Base-by-base conservation (phyloP, 1,140 invertebrate species). In the Bacillus rossius region DNA sequence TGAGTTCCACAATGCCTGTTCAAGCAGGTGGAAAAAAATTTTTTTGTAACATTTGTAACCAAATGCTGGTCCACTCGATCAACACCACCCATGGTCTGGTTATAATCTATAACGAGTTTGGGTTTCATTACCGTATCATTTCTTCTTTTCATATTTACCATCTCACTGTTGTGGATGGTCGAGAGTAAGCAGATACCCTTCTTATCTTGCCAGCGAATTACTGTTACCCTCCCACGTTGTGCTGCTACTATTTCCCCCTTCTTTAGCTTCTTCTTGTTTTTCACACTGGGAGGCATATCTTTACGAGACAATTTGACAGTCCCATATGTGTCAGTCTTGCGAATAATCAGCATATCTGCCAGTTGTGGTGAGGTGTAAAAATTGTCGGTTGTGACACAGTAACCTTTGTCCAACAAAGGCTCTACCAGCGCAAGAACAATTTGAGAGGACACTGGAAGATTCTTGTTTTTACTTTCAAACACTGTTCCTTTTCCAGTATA, bases 351-450 rank as follows among this genome's bases (percentile, higher is more conserved):
- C n/a, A 45, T 14, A 41, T 56, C 54, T 14, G 42, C 54, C 13
- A 56, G 42, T 22, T 47, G 25, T 26, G 54, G 54, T 4, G 40
- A 47, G 13, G 54, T 56, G 42, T 56, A 56, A n/a, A 45, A 56
- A 23, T 56, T 56, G 42, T 56, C 37, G 10, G 34, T 48, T 37
- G 54, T 56, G 10, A 56, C 17, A n/a, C 41, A 47, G 34, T 56
- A 41, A 42, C 10, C 53, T 43, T 48, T 55, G 5, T n/a, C 38
- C 23, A 55, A 29, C 40, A 55, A 43, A 3, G 54, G 41, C n/a
- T 56, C 29, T 22, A 56, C 26, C 40, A 56, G 34, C 10, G n/a
- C 8, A 29, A 56, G 16, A n/a, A 56, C 40, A 34, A 56, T 47
- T 10, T 56, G 40, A 8, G 54, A 47, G 10, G 54, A 47, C n/a